phyloP scores from a whole-genome alignment of 2,888 invertebrate genomes.

The Anagyrus pseudococci region DNA sequence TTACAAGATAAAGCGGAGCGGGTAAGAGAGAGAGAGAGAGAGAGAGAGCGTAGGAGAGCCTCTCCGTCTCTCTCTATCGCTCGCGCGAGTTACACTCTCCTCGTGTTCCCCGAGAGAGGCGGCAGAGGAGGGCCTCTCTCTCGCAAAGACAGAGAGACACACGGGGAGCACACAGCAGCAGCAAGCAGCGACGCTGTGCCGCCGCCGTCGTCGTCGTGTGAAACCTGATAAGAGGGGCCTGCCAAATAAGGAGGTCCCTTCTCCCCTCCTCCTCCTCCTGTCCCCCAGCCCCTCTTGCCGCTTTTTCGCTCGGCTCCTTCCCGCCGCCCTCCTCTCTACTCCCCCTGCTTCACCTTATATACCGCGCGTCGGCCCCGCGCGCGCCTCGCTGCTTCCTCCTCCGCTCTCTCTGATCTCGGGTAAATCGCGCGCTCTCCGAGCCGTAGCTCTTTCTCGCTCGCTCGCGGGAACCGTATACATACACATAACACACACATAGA shows the following conservation, averaged over 20 bases:
- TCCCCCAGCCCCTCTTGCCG: not conserved
- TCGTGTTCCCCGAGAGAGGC: too few relatives aligned
- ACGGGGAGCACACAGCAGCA: not conserved
- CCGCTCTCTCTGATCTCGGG: conserved; percentile 6
- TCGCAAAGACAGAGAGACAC: conserved; percentile 9
- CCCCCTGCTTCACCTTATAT: not conserved
- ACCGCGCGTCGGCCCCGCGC: not conserved
- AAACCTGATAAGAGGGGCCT: conserved; percentile 61
- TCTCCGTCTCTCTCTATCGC: too few relatives aligned
- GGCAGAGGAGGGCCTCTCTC: too few relatives aligned
- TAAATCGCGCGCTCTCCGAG: conserved; percentile 6
- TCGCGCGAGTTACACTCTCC: too few relatives aligned
- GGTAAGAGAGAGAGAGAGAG: too few relatives aligned
- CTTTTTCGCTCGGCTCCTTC: too few relatives aligned
- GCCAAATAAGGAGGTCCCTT: conserved; percentile 59
- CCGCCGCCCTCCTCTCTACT: not conserved
- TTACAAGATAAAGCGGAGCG: too few relatives aligned
- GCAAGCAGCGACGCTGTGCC: not conserved
- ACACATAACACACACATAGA: too few relatives aligned
- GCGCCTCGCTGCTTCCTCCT: not conserved
- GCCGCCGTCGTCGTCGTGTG: conserved; percentile 42
- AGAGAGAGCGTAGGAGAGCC: too few relatives aligned
- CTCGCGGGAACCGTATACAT: too few relatives aligned
- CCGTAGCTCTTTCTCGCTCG: not conserved
- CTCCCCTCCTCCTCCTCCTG: conserved; percentile 13